Conservation (phyloP, 2,888 invertebrate species). For the Vesta saturnalis region DNA sequence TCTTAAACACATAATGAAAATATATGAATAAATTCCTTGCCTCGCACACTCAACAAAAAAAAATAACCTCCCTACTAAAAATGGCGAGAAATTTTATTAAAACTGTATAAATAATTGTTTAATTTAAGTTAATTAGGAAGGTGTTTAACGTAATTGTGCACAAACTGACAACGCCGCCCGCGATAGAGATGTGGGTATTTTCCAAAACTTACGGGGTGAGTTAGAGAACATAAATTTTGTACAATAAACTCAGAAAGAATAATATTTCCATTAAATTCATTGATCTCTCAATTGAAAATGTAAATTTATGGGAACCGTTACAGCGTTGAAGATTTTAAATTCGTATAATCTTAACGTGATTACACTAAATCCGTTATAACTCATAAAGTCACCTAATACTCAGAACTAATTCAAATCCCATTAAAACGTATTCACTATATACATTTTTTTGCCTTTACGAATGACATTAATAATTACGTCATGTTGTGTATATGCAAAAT, state of each 20-base stretch:
- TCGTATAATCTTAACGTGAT: not conserved
- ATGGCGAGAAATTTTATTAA: not conserved
- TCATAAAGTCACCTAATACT: not conserved
- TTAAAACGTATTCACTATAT: not conserved
- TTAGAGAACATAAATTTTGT: no score
- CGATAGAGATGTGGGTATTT: not conserved
- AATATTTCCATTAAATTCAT: no score
- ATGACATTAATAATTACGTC: slow-evolving; percentile 1
- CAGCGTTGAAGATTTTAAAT: not conserved
- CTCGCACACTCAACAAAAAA: not conserved
- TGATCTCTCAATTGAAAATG: not conserved
- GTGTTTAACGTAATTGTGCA: not conserved
- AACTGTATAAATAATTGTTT: not conserved
- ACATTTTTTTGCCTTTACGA: not conserved
- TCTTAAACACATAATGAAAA: slow-evolving; percentile 10
- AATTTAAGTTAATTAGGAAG: not conserved
- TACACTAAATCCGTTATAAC: not conserved
- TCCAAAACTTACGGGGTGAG: not conserved
- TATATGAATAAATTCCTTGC: not conserved
- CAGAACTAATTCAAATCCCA: slow-evolving; percentile 1
- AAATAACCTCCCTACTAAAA: not conserved
- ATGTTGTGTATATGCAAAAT: not conserved
- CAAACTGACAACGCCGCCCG: not conserved
- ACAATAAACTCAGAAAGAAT: no score
- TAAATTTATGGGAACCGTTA: not conserved